Base-by-base conservation (phyloP, 2,888 invertebrate genomes). In the Mechanitis mazaeus region DNA sequence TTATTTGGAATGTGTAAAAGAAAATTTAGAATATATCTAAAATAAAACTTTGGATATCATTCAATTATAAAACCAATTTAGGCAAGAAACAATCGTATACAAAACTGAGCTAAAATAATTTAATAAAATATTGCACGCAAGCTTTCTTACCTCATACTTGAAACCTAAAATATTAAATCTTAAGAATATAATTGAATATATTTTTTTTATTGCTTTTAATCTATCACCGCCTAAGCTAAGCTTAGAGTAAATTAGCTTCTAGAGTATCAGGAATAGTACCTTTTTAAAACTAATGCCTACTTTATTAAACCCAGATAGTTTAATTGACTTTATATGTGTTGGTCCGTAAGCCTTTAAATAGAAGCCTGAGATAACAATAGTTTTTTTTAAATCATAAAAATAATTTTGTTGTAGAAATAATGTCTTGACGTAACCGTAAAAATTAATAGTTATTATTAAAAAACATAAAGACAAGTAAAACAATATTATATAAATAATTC, bases 251-350 rank as follows among this genome's bases (percentile, higher is more conserved):
- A 50, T 28, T 50, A 50, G 50, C 50, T 28, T 50, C 47, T 53
- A 38, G 11, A 12, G 2, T 38, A 28, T 33, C 42, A 20, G 9
- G 54, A 60, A 60, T 53, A 54, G 59, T 56, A 33, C 46, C 55
- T 54, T 54, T 50, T 64, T 55, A 50, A 57, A 54, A 56, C 45
- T 63, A 47, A 63, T 64, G 55, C 45, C 55, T 61, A 55, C 53
- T 58, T 61, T 55, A 58, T 64, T 38, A 59, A 68, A 65, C 71
- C 72, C 78, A 79, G 80, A 76, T 75, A 69, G 69, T 70, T 73
- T 87, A 87, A 87, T 87, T 87, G 87, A 87, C 87, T 71, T 76
- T 84, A 83, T 79, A 76, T 68, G 20, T 20, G 20, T 20, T 20
- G 61, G 84, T 86, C 84, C 84, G 69, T 80, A 80, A 64, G 54